phyloP scores from a whole-genome alignment of 1,140 invertebrate species.

The Anadara kagoshimensis region DNA sequence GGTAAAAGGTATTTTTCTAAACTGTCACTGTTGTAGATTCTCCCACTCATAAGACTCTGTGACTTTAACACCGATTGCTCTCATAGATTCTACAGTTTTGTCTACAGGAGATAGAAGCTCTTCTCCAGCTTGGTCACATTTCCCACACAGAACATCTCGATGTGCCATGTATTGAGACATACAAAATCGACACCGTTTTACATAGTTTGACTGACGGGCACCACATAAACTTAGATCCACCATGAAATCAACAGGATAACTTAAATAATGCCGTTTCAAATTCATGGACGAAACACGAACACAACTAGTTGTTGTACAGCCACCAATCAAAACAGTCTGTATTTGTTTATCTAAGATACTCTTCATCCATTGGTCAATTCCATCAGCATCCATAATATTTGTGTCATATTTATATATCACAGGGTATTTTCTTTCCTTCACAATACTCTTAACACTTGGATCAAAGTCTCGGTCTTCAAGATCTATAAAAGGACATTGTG shows the following conservation, averaged over 20 bases:
- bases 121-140: no score
- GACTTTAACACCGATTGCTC: no score
- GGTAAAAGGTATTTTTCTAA: no score
- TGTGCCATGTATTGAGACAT: neutral
- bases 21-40: no score
- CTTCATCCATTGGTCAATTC: neutral
- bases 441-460: neutral
- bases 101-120: no score
- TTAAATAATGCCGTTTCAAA: neutral
- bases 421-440: slow-evolving; percentile 12
- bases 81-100: no score
- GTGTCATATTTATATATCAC: slow-evolving; percentile 8
- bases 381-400: slow-evolving; percentile 4
- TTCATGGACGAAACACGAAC: slow-evolving; percentile 3
- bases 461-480: no score
- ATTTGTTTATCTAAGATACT: slow-evolving; percentile 8
- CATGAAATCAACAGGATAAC: neutral
- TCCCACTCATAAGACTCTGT: no score
- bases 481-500: no score
- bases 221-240: slow-evolving; percentile 11
- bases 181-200: slow-evolving; percentile 1
- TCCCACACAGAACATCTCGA: neutral
- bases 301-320: neutral
- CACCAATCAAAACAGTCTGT: no score
- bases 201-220: slow-evolving; percentile 3